Percentiles rank a stretch among this genome's conserved stretches.
phyloP scores from a whole-genome alignment of 2,888 invertebrate genomes.

The Philopedon plagiatum region DNA sequence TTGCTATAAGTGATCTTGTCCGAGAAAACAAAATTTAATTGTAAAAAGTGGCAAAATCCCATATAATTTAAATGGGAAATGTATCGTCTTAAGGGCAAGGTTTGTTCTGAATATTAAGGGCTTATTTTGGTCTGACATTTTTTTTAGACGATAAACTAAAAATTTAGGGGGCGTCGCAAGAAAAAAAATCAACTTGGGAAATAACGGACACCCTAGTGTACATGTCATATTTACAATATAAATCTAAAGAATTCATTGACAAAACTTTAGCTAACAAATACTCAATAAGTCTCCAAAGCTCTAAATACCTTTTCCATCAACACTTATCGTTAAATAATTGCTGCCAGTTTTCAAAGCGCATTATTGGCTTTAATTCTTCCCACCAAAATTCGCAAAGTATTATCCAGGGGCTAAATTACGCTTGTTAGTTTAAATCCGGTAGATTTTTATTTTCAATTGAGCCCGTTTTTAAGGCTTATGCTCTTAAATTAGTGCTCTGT shows the following conservation, averaged over 20 bases:
- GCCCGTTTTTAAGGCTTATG: conserved; percentile 49
- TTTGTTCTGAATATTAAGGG: no score
- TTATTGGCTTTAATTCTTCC: conserved; percentile 50
- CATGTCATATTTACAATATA: no score
- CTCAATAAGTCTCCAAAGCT: conserved; percentile 11
- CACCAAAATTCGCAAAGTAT: conserved; percentile 50
- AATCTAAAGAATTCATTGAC: neutral
- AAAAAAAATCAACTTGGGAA: no score
- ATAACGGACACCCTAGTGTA: no score
- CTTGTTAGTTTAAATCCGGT: conserved; percentile 65
- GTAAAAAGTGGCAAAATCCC: no score
- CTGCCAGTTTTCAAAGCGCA: conserved; percentile 37
- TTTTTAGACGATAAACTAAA: no score
- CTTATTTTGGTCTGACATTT: no score
- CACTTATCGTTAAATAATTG: conserved; percentile 44
- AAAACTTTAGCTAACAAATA: conserved; percentile 17
- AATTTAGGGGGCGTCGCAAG: no score
- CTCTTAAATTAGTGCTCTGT: conserved; percentile 50
- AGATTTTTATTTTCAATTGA: conserved; percentile 69
- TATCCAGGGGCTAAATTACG: conserved; percentile 51
- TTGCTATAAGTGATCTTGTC: no score
- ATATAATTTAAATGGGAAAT: no score
- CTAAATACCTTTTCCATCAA: conserved; percentile 38
- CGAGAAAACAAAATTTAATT: no score
- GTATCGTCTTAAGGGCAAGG: no score